These are phyloP conservation scores for Spinus olivaceus DNA, from an alignment of 2,797 vertebrate species.

Conservation along the genomic window DNA sequence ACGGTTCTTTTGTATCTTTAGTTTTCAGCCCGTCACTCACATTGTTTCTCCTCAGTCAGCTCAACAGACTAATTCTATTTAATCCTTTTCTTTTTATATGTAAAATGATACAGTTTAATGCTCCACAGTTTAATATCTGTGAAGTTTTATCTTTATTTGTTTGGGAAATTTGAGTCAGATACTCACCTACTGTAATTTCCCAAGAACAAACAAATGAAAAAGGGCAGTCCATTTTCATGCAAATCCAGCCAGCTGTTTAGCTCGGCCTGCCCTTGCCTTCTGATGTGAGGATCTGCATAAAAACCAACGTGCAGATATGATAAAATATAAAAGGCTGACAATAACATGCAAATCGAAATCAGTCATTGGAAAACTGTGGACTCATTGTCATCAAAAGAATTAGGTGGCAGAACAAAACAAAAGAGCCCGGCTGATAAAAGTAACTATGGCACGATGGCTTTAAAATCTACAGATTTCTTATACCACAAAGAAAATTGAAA, in stretches of 20 bases:
- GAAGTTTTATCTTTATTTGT: conserved; percentile 78
- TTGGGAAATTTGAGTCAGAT: conserved; percentile 74
- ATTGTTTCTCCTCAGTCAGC: conserved; percentile 59
- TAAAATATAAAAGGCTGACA: conserved; percentile 71
- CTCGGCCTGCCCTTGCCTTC: conserved; percentile 68
- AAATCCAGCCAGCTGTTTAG: conserved; percentile 82
- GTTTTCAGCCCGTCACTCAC: conserved; percentile 34
- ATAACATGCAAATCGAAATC: conserved; percentile 77
- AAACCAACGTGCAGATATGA: conserved; percentile 76
- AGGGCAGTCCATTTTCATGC: conserved; percentile 80
- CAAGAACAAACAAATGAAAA: conserved; percentile 78
- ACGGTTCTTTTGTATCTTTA: conserved; percentile 48
- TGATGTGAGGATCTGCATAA: conserved; percentile 77
- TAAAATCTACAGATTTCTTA: conserved; percentile 63
- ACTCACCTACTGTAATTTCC: conserved; percentile 78
- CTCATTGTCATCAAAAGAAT: conserved; percentile 80
- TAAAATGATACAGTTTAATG: conserved; percentile 70
- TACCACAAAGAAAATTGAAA: conserved; percentile 59
- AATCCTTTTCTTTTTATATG: conserved; percentile 71
- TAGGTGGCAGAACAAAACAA: conserved; percentile 82
- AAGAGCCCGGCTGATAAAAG: conserved; percentile 78
- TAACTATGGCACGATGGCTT: conserved; percentile 61
- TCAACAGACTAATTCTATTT: conserved; percentile 65
- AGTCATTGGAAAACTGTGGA: conserved; percentile 71
- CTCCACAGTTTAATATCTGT: conserved; percentile 62